Evolutionary conservation across 2,888 invertebrate species (phyloP).

Genomic region (Troilus luridus): DNA sequence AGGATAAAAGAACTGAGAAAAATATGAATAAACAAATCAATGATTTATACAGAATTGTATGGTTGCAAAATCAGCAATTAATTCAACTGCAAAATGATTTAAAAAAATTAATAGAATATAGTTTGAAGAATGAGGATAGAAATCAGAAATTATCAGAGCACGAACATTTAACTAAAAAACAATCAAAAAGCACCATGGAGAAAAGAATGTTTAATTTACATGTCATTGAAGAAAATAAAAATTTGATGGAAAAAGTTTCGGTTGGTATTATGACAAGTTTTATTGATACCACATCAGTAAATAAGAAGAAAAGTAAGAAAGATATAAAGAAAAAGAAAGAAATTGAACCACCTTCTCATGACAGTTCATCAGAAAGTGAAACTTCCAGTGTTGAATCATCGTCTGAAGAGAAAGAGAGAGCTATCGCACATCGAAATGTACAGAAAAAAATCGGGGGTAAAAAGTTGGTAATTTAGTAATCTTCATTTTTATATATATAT

Average conservation of each 20-base stretch:
- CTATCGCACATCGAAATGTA: not conserved
- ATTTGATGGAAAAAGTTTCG: conserved; percentile 57
- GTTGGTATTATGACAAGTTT: conserved; percentile 62
- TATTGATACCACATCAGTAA: conserved; percentile 50
- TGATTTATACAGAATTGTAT: conserved; percentile 57
- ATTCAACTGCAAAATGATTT: conserved; percentile 53
- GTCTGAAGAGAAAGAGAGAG: conserved; percentile 47
- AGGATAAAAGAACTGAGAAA: conserved; percentile 45
- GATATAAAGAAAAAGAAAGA: not conserved
- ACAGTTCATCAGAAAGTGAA: conserved; percentile 41
- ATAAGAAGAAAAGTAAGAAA: not conserved
- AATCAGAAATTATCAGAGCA: conserved; percentile 12
- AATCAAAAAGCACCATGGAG: conserved; percentile 41
- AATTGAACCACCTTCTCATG: not conserved
- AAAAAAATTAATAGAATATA: conserved; percentile 49
- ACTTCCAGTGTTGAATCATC: not conserved
- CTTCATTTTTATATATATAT: too few species aligned
- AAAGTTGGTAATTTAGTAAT: conserved; percentile 33
- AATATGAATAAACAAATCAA: conserved; percentile 51
- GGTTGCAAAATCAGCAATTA: conserved; percentile 53
- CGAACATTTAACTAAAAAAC: conserved; percentile 51
- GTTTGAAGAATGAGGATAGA: not conserved
- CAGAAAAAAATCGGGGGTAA: not conserved
- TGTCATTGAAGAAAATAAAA: conserved; percentile 56
- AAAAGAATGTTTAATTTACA: conserved; percentile 53